These are phyloP conservation scores for Balaeniceps rex DNA, from an alignment of 2,113 vertebrate genomes.

Conservation along the genomic window DNA sequence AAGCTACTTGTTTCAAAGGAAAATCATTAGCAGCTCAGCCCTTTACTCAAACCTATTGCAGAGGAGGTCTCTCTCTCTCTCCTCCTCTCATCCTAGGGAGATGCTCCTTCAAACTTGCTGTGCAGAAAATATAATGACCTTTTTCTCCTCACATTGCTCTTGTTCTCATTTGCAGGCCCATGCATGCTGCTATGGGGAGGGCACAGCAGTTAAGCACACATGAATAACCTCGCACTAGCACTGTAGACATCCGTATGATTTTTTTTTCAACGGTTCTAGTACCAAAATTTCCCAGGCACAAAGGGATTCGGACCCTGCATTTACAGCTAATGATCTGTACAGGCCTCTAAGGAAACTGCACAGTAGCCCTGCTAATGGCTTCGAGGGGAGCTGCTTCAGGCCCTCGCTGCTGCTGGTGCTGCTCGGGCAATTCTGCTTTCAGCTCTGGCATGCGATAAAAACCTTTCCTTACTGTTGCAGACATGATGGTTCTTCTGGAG, in stretches of 20 bases:
- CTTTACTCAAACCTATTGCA: background rate
- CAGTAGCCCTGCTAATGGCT: background rate
- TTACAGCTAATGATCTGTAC: background rate
- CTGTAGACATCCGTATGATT: background rate
- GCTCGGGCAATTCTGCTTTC: slow-evolving; percentile 1
- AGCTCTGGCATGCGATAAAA: background rate
- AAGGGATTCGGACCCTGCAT: background rate
- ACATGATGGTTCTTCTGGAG: background rate
- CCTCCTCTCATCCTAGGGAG: background rate
- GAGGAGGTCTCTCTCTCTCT: background rate
- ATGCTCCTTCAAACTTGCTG: background rate
- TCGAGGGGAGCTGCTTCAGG: background rate
- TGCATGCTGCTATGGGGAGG: background rate
- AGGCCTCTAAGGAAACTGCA: background rate
- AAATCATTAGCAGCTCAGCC: background rate
- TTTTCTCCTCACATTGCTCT: background rate
- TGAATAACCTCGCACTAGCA: background rate
- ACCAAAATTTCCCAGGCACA: background rate
- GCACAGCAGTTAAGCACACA: background rate
- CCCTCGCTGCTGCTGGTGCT: background rate
- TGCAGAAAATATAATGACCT: background rate
- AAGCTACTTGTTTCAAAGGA: background rate
- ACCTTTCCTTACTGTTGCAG: background rate
- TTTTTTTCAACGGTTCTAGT: background rate
- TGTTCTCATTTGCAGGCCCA: background rate